Evolutionary conservation across 2,888 invertebrate species (phyloP).

Genomic region (Portevinia maculata): DNA sequence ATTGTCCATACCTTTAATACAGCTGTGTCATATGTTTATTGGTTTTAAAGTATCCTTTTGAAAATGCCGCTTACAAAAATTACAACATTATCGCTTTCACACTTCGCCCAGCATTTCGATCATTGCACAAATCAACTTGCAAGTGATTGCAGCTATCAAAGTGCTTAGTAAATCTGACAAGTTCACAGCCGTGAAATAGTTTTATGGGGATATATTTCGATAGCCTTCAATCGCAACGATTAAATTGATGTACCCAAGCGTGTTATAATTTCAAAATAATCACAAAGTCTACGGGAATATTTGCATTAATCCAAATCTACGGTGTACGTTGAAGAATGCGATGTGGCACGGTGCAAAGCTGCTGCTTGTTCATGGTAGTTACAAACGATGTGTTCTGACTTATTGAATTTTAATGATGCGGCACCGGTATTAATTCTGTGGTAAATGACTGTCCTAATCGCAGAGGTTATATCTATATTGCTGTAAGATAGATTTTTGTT

Average conservation of each 20-base stretch:
- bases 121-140: background rate
- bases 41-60: background rate
- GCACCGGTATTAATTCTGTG: constrained; percentile 28
- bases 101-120: background rate
- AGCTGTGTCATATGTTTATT: background rate
- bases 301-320: constrained; percentile 24
- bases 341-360: background rate
- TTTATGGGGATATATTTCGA: constrained; percentile 6
- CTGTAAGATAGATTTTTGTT: constrained; percentile 9
- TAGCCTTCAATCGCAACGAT: constrained; percentile 4
- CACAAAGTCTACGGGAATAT: constrained; percentile 29
- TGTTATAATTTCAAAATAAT: constrained; percentile 48
- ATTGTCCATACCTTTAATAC: no score
- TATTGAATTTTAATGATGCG: constrained; percentile 58
- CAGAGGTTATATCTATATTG: constrained; percentile 39
- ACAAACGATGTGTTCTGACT: constrained; percentile 31
- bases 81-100: constrained; percentile 16
- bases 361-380: background rate
- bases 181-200: constrained; percentile 27
- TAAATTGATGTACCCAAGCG: constrained; percentile 30
- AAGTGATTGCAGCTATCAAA: constrained; percentile 19
- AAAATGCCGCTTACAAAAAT: background rate
- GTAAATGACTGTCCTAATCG: constrained; percentile 43
- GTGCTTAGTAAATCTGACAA: constrained; percentile 47
- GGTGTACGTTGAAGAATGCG: constrained; percentile 23